Evolutionary conservation across 1,140 invertebrate genomes (phyloP).

Genomic region (Euura saliciscinereae): DNA sequence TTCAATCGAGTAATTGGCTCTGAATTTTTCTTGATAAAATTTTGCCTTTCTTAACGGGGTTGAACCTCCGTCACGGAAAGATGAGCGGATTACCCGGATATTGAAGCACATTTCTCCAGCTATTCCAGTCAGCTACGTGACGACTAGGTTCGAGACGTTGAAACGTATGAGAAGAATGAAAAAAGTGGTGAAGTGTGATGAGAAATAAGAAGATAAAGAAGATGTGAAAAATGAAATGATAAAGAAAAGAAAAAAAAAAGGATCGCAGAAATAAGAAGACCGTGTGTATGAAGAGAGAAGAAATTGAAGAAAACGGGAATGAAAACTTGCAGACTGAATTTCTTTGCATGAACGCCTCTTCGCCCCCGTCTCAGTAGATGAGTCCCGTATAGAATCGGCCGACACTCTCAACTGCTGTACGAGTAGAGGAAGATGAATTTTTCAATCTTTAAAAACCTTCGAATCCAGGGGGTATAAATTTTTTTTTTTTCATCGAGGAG

Average conservation of each 20-base stretch:
- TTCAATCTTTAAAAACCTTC: not conserved
- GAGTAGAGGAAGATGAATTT: not conserved
- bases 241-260: conserved; percentile 13
- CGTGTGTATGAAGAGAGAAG: not conserved
- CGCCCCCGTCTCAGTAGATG: not conserved
- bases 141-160: not conserved
- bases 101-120: not conserved
- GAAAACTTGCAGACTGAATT: conserved; percentile 7
- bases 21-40: no score
- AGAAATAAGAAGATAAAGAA: not conserved
- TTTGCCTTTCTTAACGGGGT: no score
- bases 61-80: no score
- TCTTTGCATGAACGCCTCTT: not conserved
- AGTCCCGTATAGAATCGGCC: not conserved
- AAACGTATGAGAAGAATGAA: no score
- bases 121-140: not conserved
- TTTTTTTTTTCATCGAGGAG: no score
- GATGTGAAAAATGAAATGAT: conserved; percentile 12
- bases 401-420: not conserved
- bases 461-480: no score
- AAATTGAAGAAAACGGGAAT: not conserved
- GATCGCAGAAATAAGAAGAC: no score
- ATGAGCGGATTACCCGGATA: not conserved
- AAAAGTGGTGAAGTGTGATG: not conserved
- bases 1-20: no score